Evolutionary conservation across 2,888 invertebrate genomes (phyloP).

Genomic region (Plagodis dolabraria): DNA sequence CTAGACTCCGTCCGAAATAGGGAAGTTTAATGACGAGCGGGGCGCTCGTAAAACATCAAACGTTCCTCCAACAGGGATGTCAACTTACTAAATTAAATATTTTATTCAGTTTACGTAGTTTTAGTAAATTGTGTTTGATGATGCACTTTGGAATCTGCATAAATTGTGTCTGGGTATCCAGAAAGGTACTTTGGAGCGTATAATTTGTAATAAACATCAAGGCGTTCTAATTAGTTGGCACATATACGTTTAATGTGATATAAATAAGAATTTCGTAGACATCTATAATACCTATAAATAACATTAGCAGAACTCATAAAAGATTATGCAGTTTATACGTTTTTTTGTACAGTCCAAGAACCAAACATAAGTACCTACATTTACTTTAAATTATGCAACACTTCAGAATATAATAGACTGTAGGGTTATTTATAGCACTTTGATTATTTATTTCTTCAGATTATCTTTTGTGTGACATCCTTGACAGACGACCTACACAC

Average conservation of each 20-base stretch:
- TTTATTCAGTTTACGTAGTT: constrained; percentile 33
- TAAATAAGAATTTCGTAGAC: too few species aligned
- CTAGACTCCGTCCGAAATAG: constrained; percentile 66
- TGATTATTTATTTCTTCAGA: too few species aligned
- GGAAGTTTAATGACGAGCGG: constrained; percentile 78
- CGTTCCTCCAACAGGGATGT: constrained; percentile 65
- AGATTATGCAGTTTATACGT: too few species aligned
- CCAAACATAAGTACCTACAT: too few species aligned
- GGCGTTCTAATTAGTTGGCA: background rate
- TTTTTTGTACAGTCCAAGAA: too few species aligned
- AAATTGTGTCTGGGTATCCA: constrained; percentile 1
- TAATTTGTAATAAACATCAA: constrained; percentile 11
- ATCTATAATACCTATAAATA: too few species aligned
- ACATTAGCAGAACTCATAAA: too few species aligned
- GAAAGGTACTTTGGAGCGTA: constrained; percentile 1
- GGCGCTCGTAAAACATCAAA: constrained; percentile 75
- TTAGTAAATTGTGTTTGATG: constrained; percentile 23
- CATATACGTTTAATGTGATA: background rate
- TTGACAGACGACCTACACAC: constrained; percentile 38
- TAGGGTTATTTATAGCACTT: too few species aligned
- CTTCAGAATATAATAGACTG: too few species aligned
- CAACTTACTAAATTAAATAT: constrained; percentile 46
- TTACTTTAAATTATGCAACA: too few species aligned
- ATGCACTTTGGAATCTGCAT: constrained; percentile 15
- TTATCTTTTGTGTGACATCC: constrained; percentile 32